phyloP scores from a whole-genome alignment of 2,797 vertebrate genomes.

The Gymnoscopelus microlampas region DNA sequence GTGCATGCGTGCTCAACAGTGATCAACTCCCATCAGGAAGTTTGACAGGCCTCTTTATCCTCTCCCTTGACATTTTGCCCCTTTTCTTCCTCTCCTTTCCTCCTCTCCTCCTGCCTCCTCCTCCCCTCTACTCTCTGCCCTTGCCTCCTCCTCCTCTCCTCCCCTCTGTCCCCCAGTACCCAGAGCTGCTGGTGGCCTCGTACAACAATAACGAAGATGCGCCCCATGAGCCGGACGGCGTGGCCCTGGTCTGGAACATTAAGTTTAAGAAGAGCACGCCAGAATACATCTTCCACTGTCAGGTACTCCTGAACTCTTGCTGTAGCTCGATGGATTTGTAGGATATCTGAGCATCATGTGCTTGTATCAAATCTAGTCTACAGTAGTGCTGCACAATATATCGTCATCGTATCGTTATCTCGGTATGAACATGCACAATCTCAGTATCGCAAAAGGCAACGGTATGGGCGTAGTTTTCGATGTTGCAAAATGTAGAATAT shows the following conservation, averaged over 20 bases:
- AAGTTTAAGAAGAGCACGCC: conserved; percentile 98
- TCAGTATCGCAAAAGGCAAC: no score
- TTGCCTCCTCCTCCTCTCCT: conserved; percentile 39
- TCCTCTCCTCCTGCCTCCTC: conserved; percentile 2
- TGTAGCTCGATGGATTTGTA: no score
- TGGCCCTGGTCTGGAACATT: conserved; percentile 97
- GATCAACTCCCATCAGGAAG: background rate
- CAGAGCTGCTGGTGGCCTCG: conserved; percentile 95
- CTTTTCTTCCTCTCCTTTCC: conserved; percentile 20
- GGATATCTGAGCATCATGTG: no score
- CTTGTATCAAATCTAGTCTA: no score
- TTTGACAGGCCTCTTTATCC: background rate
- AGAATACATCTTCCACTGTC: conserved; percentile 97
- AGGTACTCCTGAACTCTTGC: conserved; percentile 79
- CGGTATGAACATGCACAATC: no score
- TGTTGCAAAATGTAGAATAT: no score
- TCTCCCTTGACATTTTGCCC: background rate
- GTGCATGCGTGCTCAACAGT: no score
- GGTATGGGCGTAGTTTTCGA: no score
- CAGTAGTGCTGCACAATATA: no score
- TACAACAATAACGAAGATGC: conserved; percentile 98
- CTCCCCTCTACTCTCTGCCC: background rate
- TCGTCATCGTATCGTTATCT: no score
- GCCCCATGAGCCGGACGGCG: conserved; percentile 95
- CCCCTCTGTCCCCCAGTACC: conserved; percentile 83